A percentile compares a stretch with the other conserved stretches of the same genome.
These are phyloP conservation scores for Morpho deidamia DNA, from an alignment of 2,888 invertebrate species.

Conservation along the genomic window DNA sequence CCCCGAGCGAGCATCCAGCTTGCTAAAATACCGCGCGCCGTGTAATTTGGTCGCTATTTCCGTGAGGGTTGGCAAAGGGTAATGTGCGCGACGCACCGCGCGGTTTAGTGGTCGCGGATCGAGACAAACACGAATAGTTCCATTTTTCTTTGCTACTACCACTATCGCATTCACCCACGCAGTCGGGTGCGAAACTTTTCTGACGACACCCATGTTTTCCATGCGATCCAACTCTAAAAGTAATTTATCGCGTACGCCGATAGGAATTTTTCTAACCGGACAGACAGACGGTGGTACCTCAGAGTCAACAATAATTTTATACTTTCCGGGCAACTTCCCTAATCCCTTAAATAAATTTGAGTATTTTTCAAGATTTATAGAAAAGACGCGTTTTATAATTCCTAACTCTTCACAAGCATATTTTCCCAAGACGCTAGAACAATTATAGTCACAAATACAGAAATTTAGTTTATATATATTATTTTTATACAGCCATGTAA, in stretches of 20 bases:
- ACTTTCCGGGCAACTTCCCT: slow-evolving; percentile 8
- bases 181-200: slow-evolving; percentile 11
- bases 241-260: slow-evolving; percentile 9
- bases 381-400: slow-evolving; percentile 5
- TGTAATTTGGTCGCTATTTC: slow-evolving; percentile 19
- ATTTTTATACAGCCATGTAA: slow-evolving; percentile 11
- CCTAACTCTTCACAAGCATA: slow-evolving; percentile 10
- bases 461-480: slow-evolving; percentile 8
- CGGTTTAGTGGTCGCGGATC: neutral
- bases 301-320: slow-evolving; percentile 3
- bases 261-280: slow-evolving; percentile 10
- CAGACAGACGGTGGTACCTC: neutral
- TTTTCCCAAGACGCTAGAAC: slow-evolving; percentile 14
- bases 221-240: slow-evolving; percentile 7
- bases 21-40: slow-evolving; percentile 18
- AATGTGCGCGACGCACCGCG: neutral
- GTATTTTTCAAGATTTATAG: neutral
- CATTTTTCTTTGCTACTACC: slow-evolving; percentile 11
- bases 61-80: slow-evolving; percentile 13
- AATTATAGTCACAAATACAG: slow-evolving; percentile 7
- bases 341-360: neutral
- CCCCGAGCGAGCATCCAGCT: slow-evolving; percentile 24
- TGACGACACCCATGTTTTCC: slow-evolving; percentile 9
- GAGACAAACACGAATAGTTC: slow-evolving; percentile 4
- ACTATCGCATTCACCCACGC: slow-evolving; percentile 1